These are phyloP conservation scores for Passer montanus DNA, from an alignment of 2,113 vertebrate species.

Conservation along the genomic window DNA sequence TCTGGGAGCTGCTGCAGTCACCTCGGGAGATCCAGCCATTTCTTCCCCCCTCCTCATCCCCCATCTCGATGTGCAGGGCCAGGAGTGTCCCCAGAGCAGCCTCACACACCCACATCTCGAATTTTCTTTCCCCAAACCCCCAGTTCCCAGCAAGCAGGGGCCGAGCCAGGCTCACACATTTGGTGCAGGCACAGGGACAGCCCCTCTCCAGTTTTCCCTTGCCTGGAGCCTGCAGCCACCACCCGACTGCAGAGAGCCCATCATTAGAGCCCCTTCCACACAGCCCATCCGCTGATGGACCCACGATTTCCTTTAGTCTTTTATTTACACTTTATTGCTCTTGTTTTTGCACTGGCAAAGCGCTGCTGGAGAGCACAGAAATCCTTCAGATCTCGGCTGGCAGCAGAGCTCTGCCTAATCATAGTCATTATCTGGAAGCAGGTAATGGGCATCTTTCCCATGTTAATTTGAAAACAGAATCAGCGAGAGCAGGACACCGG, in stretches of 20 bases:
- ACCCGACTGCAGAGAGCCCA: not conserved
- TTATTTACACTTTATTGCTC: constrained; percentile 70
- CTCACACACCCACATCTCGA: not conserved
- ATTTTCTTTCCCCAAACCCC: not conserved
- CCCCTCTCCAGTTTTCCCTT: not conserved
- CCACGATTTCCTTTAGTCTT: constrained; percentile 51
- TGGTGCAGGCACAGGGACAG: not conserved
- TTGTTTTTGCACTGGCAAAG: constrained; percentile 65
- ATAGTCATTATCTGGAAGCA: constrained; percentile 73
- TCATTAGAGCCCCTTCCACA: constrained; percentile 4
- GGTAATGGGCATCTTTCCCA: constrained; percentile 75
- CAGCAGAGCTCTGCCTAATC: constrained; percentile 71
- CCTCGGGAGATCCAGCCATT: not conserved
- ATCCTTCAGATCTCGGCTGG: constrained; percentile 72
- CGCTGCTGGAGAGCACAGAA: constrained; percentile 67
- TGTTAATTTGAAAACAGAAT: constrained; percentile 70
- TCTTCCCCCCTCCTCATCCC: accelerated
- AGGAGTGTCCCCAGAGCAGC: not conserved
- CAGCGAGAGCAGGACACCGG: constrained; percentile 39
- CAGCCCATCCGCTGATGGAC: not conserved
- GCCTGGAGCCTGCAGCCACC: not conserved
- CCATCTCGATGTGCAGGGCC: not conserved
- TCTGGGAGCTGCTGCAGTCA: accelerated
- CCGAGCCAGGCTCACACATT: not conserved
- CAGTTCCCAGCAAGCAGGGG: not conserved